A percentile compares a stretch with the other conserved stretches of the same genome.
Evolutionary conservation across 2,888 invertebrate species (phyloP).

Genomic region (Auanema freiburgensis): DNA sequence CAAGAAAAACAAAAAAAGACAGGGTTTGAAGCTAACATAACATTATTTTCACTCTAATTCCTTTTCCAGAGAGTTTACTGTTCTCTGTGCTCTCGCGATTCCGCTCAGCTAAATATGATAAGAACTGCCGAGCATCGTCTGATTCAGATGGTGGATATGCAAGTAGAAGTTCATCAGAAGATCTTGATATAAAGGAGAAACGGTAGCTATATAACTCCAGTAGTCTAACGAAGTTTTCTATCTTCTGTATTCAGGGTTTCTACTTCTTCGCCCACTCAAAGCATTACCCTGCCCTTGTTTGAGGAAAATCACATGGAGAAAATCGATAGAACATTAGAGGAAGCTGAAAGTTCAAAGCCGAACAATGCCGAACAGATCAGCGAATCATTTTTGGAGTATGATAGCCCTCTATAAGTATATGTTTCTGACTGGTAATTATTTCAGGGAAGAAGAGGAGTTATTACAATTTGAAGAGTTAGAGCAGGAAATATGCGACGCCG

Average conservation of each 20-base stretch:
- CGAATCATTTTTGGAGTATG: conserved; percentile 16
- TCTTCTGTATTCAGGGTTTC: background rate
- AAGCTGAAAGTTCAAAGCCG: background rate
- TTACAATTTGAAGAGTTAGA: conserved; percentile 44
- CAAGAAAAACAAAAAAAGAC: conserved; percentile 12
- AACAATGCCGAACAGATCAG: conserved; percentile 9
- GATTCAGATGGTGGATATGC: conserved; percentile 48
- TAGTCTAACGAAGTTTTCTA: background rate
- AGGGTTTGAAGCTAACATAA: background rate
- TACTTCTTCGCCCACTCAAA: background rate
- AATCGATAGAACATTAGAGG: conserved; percentile 11
- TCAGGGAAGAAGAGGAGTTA: conserved; percentile 31
- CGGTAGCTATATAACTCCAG: background rate
- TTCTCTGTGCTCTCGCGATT: conserved; percentile 32
- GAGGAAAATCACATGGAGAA: conserved; percentile 17
- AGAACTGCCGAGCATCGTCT: conserved; percentile 30
- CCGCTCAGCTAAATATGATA: conserved; percentile 32
- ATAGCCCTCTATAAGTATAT: background rate
- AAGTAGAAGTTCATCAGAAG: conserved; percentile 44
- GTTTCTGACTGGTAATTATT: background rate
- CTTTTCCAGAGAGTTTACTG: conserved; percentile 20
- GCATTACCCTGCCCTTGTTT: conserved; percentile 6
- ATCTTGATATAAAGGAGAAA: conserved; percentile 29
- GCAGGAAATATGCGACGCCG: conserved; percentile 36
- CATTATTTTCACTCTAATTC: background rate